phyloP scores from a whole-genome alignment of 2,113 vertebrate species.

The Bos indicus region DNA sequence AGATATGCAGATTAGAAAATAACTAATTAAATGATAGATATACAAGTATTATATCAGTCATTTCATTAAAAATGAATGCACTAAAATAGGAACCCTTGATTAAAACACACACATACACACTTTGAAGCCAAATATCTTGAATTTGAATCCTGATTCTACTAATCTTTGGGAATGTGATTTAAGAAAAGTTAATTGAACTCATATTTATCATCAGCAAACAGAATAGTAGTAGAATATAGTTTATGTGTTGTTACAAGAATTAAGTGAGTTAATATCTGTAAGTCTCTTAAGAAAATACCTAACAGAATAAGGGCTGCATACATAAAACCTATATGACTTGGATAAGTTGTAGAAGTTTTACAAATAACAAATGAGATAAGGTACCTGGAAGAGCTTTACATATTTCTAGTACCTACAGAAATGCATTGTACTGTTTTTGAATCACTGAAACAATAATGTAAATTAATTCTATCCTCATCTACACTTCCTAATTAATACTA shows the following conservation, averaged over 20 bases:
- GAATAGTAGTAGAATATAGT: not conserved
- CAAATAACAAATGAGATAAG: not conserved
- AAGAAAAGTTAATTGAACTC: not conserved
- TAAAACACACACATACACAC: not conserved
- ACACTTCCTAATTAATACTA: not conserved
- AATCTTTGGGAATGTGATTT: not conserved
- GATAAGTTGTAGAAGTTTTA: not conserved
- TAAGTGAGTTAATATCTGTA: not conserved
- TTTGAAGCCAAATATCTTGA: not conserved
- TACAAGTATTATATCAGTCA: not conserved
- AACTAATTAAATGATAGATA: not conserved
- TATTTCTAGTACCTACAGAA: not conserved
- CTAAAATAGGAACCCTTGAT: not conserved
- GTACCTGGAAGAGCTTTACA: not conserved
- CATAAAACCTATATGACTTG: not conserved
- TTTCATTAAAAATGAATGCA: not conserved
- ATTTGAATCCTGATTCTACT: not conserved
- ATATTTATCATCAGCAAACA: not conserved
- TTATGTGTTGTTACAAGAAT: not conserved
- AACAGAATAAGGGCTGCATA: not conserved
- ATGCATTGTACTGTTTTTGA: not conserved
- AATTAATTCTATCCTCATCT: not conserved
- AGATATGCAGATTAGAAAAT: not conserved
- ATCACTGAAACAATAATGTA: not conserved
- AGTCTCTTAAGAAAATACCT: not conserved